Evolutionary conservation across 2,797 vertebrate genomes (phyloP), one percentile per base, ranked within the genome.

Genomic region (Eupleurogrammus muticus): DNA sequence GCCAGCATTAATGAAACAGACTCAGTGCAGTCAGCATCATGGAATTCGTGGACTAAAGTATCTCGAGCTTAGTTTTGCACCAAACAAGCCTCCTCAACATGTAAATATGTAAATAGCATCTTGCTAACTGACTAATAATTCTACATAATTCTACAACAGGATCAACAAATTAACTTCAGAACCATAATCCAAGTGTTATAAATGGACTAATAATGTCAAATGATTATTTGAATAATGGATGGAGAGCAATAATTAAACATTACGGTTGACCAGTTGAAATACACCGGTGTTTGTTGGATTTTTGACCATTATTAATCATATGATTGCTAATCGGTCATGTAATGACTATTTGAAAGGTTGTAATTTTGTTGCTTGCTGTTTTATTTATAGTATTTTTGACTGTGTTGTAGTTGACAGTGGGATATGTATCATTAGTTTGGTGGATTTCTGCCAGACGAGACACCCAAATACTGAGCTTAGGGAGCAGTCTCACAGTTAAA

Each of bases 401-500:
- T 76, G 60, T 62, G 32, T 88, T 86, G 88, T 82, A 28, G 70
- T 83, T 83, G 84, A 70, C 71, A 67, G 28, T 47, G 57, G 55
- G 70, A 50, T 69, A 70, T 84, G 78, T 77, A 79, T 87, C 80
- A 80, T 82, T 75, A 80, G 76, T 75, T 56, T 44, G 73, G 64
- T 56, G 73, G 70, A 79, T 77, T 75, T 79, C 65, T 83, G 81
- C 76, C 80, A 90, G 80, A 76, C 36, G 46, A 86, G 74, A 89
- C 79, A 57, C 47, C 48, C 54, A 77, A 78, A 90, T 81, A 67
- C 59, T 65, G 77, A 79, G 69, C 84, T 78, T 76, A 82, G 86
- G 85, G 84, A 90, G 80, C 77, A 80, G 66, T 73, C 82, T 90
- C 75, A 87, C 80, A 89, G 86, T 92, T 92, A 90, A 88, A 87